Conservation (phyloP, 2,113 vertebrate species). For the Platanista minor region DNA sequence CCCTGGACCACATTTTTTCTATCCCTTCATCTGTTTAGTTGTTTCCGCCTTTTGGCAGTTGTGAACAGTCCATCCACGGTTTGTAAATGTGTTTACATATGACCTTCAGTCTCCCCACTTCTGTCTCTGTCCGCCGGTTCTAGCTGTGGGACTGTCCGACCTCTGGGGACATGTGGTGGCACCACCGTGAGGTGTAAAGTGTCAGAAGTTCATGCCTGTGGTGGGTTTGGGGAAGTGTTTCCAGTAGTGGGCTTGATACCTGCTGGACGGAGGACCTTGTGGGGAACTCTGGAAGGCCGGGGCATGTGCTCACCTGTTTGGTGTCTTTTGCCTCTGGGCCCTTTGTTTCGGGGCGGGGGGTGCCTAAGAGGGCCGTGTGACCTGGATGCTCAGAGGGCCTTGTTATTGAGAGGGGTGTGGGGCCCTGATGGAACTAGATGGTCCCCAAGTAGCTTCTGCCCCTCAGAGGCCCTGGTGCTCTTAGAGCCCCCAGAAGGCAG, state of each 20-base stretch:
- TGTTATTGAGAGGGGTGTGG: neutral
- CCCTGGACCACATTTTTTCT: too few species aligned
- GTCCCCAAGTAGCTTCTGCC: neutral
- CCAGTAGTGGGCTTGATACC: neutral
- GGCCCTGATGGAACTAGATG: neutral
- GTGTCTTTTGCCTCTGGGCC: neutral
- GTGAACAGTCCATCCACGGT: neutral
- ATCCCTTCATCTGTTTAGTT: fast-evolving
- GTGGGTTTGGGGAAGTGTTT: neutral
- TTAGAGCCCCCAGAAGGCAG: neutral
- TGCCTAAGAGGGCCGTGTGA: neutral
- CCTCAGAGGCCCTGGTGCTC: neutral
- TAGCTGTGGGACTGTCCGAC: neutral
- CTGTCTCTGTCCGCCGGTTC: neutral
- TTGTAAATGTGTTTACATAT: neutral
- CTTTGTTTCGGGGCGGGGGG: neutral
- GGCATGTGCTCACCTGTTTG: neutral
- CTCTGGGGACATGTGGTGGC: neutral
- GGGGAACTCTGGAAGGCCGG: neutral
- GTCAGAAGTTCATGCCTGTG: neutral
- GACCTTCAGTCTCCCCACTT: neutral
- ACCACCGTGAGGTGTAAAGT: neutral
- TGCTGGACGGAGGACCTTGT: neutral
- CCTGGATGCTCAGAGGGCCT: neutral
- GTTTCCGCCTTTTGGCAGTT: neutral